Evolutionary conservation across 2,797 vertebrate species (phyloP).

Genomic region (Mus minutoides): DNA sequence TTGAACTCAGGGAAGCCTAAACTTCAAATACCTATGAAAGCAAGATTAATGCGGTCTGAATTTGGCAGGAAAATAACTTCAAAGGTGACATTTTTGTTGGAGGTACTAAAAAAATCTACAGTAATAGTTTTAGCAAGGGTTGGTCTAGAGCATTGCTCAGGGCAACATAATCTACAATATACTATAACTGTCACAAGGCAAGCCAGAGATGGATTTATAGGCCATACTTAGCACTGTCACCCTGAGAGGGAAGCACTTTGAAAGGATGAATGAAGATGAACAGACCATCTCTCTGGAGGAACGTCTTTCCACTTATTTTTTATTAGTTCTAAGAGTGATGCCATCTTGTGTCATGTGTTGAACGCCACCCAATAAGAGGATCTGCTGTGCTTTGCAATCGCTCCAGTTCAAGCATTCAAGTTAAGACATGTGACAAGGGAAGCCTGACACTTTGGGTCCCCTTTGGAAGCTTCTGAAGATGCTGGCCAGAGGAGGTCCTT

Average conservation of each 20-base stretch:
- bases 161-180: conserved; percentile 76
- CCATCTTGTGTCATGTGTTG: conserved; percentile 37
- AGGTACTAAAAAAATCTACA: conserved; percentile 80
- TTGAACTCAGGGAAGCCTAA: conserved; percentile 79
- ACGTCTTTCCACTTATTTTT: conserved; percentile 69
- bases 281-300: conserved; percentile 51
- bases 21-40: conserved; percentile 81
- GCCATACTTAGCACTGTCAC: conserved; percentile 69
- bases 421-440: neutral
- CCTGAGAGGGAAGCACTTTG: conserved; percentile 63
- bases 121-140: conserved; percentile 80
- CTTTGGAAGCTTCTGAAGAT: neutral
- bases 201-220: conserved; percentile 77
- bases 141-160: conserved; percentile 72
- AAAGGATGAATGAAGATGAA: conserved; percentile 77
- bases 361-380: conserved; percentile 43
- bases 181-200: conserved; percentile 69
- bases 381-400: neutral
- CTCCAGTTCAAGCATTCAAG: neutral
- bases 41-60: conserved; percentile 82
- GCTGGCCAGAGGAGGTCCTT: neutral
- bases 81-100: conserved; percentile 82
- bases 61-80: conserved; percentile 83
- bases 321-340: conserved; percentile 70
- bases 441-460: neutral